Evolutionary conservation across 2,888 invertebrate species (phyloP).

Genomic region (Thumatha senex): DNA sequence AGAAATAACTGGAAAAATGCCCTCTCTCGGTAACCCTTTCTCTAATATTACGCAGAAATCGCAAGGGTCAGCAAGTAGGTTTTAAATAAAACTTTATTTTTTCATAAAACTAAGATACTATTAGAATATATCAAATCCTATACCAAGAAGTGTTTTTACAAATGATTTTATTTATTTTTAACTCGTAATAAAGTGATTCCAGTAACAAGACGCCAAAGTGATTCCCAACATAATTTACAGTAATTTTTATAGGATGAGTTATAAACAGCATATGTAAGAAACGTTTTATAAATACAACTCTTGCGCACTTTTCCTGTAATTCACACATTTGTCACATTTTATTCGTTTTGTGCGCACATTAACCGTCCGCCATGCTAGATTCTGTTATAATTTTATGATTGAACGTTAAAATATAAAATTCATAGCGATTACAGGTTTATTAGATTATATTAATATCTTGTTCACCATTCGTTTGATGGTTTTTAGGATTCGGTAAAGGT

Average conservation of each 20-base stretch:
- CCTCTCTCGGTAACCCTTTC: no score
- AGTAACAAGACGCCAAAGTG: slow-evolving; percentile 29
- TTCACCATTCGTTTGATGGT: slow-evolving; percentile 11
- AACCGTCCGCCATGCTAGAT: slow-evolving; percentile 15
- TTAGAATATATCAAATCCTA: no score
- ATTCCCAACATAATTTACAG: slow-evolving; percentile 30
- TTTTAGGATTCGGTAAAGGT: background rate
- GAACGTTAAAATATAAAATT: slow-evolving; percentile 22
- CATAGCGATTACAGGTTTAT: slow-evolving; percentile 14
- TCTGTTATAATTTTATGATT: slow-evolving; percentile 21
- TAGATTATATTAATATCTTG: slow-evolving; percentile 11
- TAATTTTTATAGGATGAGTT: slow-evolving; percentile 35
- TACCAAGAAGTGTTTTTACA: no score
- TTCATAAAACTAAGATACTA: no score
- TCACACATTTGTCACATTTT: slow-evolving; percentile 56
- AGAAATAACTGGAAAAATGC: no score
- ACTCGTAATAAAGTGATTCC: slow-evolving; percentile 25
- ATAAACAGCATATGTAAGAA: slow-evolving; percentile 29
- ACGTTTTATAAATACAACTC: slow-evolving; percentile 44
- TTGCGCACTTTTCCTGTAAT: slow-evolving; percentile 54
- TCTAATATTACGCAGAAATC: no score
- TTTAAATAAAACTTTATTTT: no score
- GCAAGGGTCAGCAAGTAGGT: no score
- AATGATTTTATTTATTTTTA: background rate
- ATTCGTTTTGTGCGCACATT: slow-evolving; percentile 26